A percentile compares a stretch with the other conserved stretches of the same genome.
Conservation (phyloP, 1,140 invertebrate genomes). For the Teleogryllus occipitalis region DNA sequence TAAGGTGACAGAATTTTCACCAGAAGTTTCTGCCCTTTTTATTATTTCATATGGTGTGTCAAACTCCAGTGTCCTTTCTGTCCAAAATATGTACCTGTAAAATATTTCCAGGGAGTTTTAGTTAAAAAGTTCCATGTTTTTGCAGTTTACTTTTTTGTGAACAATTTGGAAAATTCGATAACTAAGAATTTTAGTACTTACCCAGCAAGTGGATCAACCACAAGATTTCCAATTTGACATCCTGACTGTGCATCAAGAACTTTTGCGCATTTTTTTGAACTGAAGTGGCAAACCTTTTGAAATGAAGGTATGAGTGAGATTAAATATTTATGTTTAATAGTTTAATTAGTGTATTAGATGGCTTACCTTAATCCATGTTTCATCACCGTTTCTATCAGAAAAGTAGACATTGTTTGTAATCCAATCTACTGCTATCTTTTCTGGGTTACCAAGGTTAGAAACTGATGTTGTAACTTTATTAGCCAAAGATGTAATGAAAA, state of each 20-base stretch:
- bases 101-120: background rate
- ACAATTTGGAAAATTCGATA: background rate
- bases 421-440: slow-evolving; percentile 29
- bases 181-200: slow-evolving; percentile 15
- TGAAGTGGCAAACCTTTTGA: slow-evolving; percentile 16
- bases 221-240: slow-evolving; percentile 25
- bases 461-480: background rate
- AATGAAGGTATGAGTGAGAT: background rate
- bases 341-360: slow-evolving; percentile 12
- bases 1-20: background rate
- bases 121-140: background rate
- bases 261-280: slow-evolving; percentile 4
- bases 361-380: slow-evolving; percentile 23
- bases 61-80: background rate
- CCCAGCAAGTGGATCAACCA: slow-evolving; percentile 28
- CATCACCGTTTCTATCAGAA: slow-evolving; percentile 19
- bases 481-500: background rate
- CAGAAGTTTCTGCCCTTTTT: background rate
- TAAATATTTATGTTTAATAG: slow-evolving; percentile 23
- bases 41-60: background rate
- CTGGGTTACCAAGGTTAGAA: slow-evolving; percentile 22
- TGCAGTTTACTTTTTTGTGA: background rate
- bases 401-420: slow-evolving; percentile 30
- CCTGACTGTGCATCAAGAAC: slow-evolving; percentile 12
- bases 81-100: background rate